phyloP scores from a whole-genome alignment of 1,140 invertebrate genomes.

The Zaprionus davidi region DNA sequence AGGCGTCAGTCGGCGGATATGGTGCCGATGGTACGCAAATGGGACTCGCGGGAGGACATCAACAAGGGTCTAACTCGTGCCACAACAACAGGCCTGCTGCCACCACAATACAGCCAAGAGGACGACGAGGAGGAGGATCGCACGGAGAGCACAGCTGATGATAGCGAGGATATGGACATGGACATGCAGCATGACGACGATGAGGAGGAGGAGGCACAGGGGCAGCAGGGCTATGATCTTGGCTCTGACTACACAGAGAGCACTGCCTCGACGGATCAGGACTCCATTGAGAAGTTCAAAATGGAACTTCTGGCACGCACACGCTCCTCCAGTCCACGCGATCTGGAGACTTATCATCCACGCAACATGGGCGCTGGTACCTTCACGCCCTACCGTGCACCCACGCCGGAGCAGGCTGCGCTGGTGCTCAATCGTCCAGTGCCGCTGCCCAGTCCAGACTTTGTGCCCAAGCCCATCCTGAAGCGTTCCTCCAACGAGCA shows the following conservation, averaged over 20 bases:
- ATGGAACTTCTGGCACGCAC: constrained; percentile 84
- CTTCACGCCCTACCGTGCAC: constrained; percentile 80
- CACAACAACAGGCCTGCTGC: constrained; percentile 33
- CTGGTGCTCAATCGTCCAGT: constrained; percentile 86
- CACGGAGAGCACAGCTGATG: constrained; percentile 71
- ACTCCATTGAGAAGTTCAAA: constrained; percentile 86
- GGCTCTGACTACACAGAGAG: constrained; percentile 87
- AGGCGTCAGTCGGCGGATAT: constrained; percentile 76
- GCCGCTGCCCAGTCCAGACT: constrained; percentile 87
- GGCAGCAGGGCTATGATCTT: constrained; percentile 76
- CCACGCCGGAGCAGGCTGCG: constrained; percentile 85
- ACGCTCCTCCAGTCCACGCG: constrained; percentile 85
- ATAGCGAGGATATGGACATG: constrained; percentile 60
- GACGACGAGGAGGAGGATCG: constrained; percentile 51
- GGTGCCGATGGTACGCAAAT: constrained; percentile 60
- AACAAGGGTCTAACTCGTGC: constrained; percentile 36
- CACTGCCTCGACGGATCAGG: constrained; percentile 85
- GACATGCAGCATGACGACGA: constrained; percentile 45
- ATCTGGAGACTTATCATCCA: constrained; percentile 89
- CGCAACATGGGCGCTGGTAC: constrained; percentile 80
- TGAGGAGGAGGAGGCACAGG: constrained; percentile 21
- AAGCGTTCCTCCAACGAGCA: constrained; percentile 86
- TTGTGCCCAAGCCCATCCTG: constrained; percentile 90
- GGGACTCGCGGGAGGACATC: constrained; percentile 77
- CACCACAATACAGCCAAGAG: constrained; percentile 14